Conservation (phyloP, 2,113 vertebrate genomes). For the Gobius niger region DNA sequence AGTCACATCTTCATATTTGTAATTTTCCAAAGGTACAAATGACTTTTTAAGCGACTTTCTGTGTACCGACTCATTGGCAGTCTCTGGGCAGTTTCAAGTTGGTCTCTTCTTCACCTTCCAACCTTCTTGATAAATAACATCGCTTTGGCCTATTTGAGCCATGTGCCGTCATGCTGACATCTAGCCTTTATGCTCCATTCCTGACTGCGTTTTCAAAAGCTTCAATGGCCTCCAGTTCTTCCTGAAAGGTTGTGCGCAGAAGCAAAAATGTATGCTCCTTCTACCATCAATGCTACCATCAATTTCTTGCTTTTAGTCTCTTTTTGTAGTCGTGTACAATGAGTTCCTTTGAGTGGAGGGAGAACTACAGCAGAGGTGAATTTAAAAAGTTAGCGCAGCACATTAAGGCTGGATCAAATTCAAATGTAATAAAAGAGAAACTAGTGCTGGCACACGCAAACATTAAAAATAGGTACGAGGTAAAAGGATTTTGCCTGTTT, state of each 20-base stretch:
- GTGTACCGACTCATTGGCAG: too few species aligned
- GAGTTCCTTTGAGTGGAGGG: slow-evolving; percentile 13
- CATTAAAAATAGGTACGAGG: slow-evolving; percentile 15
- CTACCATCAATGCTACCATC: slow-evolving; percentile 24
- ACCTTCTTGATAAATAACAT: slow-evolving; percentile 7
- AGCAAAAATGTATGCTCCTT: slow-evolving; percentile 25
- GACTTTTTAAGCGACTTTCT: too few species aligned
- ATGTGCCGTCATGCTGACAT: background rate
- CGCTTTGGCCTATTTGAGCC: slow-evolving; percentile 9
- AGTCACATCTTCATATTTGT: too few species aligned
- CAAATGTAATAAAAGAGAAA: background rate
- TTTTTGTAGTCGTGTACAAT: slow-evolving; percentile 26
- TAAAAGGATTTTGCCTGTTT: slow-evolving; percentile 38
- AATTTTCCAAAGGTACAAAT: too few species aligned
- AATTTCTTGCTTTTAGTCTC: slow-evolving; percentile 34
- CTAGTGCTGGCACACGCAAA: background rate
- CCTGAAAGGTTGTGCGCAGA: slow-evolving; percentile 25
- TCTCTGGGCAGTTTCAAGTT: slow-evolving; percentile 3
- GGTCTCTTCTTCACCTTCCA: slow-evolving; percentile 18
- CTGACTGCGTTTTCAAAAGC: slow-evolving; percentile 16
- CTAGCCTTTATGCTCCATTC: slow-evolving; percentile 8
- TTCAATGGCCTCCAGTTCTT: slow-evolving; percentile 20
- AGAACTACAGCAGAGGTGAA: background rate
- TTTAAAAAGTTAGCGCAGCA: background rate
- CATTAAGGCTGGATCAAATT: slow-evolving; percentile 1